Evolutionary conservation across 2,888 invertebrate genomes (phyloP), one percentile per base, ranked within the genome.

Genomic region (Crioceris asparagi): DNA sequence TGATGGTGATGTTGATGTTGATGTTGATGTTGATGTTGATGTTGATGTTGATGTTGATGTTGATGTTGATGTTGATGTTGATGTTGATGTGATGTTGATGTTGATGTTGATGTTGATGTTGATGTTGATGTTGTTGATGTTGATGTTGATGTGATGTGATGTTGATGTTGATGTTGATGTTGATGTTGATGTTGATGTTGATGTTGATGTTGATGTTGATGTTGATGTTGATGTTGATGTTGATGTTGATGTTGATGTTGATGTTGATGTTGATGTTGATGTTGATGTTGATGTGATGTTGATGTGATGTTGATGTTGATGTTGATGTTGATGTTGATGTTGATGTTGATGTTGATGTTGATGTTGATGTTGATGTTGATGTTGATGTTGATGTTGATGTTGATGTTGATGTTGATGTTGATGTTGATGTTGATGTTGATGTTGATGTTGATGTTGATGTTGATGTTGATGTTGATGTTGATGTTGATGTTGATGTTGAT

Each of bases 231-330:
- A 32, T 36, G 30, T 14, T 36, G 31, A 17, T 36, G 17, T 33
- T 36, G 31, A 32, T 36, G 30, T 33, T 36, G 31, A 32, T 36
- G 17, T 33, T 36, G 31, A 32, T 36, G 30, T 33, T 36, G 31
- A 17, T 36, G 17, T 33, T n/a, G n/a, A n/a, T n/a, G n/a, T n/a
- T n/a, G n/a, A n/a, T n/a, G n/a, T n/a, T n/a, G n/a, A n/a, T n/a
- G n/a, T n/a, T n/a, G n/a, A n/a, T n/a, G n/a, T n/a, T n/a, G n/a
- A n/a, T n/a, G n/a, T n/a, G n/a, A n/a, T n/a, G n/a, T n/a, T n/a
- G n/a, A n/a, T n/a, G n/a, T n/a, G n/a, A n/a, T n/a, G n/a, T n/a
- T n/a, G n/a, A n/a, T n/a, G n/a, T n/a, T n/a, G n/a, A n/a, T n/a
- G n/a, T n/a, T n/a, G n/a, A n/a, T n/a, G n/a, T n/a, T 36, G 31